Evolutionary conservation across 2,797 vertebrate species (phyloP).

Genomic region (Gymnoscopelus braueri): DNA sequence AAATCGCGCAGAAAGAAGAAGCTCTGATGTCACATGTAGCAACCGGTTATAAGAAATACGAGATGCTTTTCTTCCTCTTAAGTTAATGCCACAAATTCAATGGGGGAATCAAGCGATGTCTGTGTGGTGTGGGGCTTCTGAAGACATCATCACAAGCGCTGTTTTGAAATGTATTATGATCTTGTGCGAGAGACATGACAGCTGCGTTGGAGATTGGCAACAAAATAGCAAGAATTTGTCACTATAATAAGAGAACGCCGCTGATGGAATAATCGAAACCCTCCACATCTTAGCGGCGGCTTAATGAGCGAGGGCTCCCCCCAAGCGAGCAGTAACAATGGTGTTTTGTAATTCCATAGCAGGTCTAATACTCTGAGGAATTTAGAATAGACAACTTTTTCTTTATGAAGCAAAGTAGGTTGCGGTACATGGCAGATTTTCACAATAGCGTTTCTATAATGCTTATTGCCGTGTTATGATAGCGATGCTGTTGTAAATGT

Average conservation of each 20-base stretch:
- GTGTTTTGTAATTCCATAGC: constrained; percentile 79
- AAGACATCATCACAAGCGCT: constrained; percentile 67
- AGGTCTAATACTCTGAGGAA: constrained; percentile 75
- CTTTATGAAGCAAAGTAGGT: constrained; percentile 76
- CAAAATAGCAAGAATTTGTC: constrained; percentile 78
- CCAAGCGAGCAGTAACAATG: constrained; percentile 75
- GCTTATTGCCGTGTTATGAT: too few relatives aligned
- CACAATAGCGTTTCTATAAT: too few relatives aligned
- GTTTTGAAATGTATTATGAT: constrained; percentile 78
- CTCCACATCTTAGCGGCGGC: constrained; percentile 72
- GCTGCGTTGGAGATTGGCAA: constrained; percentile 77
- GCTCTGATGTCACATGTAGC: constrained; percentile 78
- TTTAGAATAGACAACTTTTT: constrained; percentile 65
- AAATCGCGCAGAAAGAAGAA: neutral
- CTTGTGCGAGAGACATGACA: constrained; percentile 74
- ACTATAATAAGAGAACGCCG: constrained; percentile 72
- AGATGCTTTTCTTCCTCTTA: constrained; percentile 71
- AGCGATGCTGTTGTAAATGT: too few relatives aligned
- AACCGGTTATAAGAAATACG: constrained; percentile 74
- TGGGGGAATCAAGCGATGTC: constrained; percentile 76
- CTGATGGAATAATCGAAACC: constrained; percentile 79
- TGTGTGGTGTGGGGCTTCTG: constrained; percentile 61
- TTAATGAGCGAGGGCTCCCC: constrained; percentile 78
- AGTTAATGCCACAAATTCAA: constrained; percentile 77
- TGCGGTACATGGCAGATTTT: constrained; percentile 50